Percentiles rank a stretch among this genome's conserved stretches.
Evolutionary conservation across 1,140 invertebrate genomes (phyloP).

Genomic region (Oppia nitens): DNA sequence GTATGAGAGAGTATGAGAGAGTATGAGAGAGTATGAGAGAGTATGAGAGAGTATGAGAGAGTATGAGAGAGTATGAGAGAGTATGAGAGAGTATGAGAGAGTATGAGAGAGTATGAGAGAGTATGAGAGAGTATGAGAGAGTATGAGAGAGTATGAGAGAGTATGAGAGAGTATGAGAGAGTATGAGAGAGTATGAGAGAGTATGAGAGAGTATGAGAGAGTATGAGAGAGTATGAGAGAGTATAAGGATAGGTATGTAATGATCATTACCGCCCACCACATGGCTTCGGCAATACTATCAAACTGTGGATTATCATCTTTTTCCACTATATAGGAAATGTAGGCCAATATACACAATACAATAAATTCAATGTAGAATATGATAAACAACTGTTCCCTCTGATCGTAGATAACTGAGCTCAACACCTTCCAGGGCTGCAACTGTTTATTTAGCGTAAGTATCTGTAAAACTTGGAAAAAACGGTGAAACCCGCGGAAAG

Average conservation of each 20-base stretch:
- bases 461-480: constrained; percentile 11
- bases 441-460: constrained; percentile 2
- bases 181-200: no score
- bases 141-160: no score
- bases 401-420: constrained; percentile 11
- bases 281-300: constrained; percentile 13
- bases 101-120: no score
- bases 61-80: no score
- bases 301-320: constrained; percentile 12
- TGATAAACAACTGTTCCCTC: constrained; percentile 11
- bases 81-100: no score
- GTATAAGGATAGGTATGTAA: neutral
- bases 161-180: no score
- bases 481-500: constrained; percentile 11
- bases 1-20: no score
- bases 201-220: no score
- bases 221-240: no score
- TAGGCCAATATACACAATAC: constrained; percentile 4
- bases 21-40: no score
- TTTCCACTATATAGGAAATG: constrained; percentile 7
- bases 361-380: constrained; percentile 10
- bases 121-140: no score
- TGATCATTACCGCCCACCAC: constrained; percentile 12
- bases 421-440: constrained; percentile 10
- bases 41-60: no score